Evolutionary conservation across 2,888 invertebrate species (phyloP).

Genomic region (Pinctada fucata): DNA sequence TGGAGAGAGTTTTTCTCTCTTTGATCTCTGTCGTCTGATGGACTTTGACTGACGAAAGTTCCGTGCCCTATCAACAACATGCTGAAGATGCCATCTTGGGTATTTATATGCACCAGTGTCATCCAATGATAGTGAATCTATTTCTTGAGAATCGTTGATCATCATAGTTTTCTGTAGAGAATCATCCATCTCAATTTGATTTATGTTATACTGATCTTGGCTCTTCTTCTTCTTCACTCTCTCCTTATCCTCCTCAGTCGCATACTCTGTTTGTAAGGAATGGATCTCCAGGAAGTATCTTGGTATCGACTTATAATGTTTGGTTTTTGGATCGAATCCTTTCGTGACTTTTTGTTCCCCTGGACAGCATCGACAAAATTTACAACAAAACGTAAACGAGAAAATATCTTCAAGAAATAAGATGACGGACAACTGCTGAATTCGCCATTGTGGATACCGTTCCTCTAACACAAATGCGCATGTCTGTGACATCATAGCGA

Average conservation of each 20-base stretch:
- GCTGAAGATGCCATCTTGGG: too few species aligned
- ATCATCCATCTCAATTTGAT: too few species aligned
- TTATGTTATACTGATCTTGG: too few species aligned
- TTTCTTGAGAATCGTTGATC: too few species aligned
- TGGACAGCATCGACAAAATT: slow-evolving; percentile 34
- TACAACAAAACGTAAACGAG: too few species aligned
- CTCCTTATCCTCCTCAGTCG: slow-evolving; percentile 52
- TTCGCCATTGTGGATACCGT: slow-evolving; percentile 57
- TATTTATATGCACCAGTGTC: too few species aligned
- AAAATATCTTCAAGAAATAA: slow-evolving; percentile 56
- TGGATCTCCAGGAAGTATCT: slow-evolving; percentile 56
- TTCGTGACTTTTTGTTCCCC: slow-evolving; percentile 48
- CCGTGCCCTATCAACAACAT: too few species aligned
- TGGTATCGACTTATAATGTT: slow-evolving; percentile 46
- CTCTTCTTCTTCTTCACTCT: slow-evolving; percentile 43
- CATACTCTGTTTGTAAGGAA: slow-evolving; percentile 58
- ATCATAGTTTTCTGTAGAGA: too few species aligned
- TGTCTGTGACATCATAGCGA: slow-evolving; percentile 69
- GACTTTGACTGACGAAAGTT: not conserved
- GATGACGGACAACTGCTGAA: slow-evolving; percentile 59
- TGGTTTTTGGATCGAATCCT: slow-evolving; percentile 50
- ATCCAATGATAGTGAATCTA: too few species aligned
- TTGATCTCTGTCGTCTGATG: not conserved
- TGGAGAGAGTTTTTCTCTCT: not conserved
- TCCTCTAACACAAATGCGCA: slow-evolving; percentile 59